Evolutionary conservation across 92 coral and sea anemone species (phyloP), one percentile per base, ranked within the genome.

Genomic region (Diadumene lineata): DNA sequence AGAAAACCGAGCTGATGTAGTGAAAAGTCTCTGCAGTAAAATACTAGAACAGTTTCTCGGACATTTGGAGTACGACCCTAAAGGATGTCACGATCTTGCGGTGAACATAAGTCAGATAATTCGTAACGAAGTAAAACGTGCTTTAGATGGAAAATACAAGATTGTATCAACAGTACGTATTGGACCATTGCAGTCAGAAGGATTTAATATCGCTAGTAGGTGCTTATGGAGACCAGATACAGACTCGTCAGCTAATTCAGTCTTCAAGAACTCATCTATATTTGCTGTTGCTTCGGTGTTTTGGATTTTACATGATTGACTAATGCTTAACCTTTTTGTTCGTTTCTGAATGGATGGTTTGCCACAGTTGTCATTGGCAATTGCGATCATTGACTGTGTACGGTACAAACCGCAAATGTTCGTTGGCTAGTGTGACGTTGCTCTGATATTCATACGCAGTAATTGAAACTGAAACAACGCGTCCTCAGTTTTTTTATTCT

Each of bases 231-330:
- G 74, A 48, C 89, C 89, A 7, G 66, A 77, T 34, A 78, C 74
- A 0, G 91, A 86, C 74, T 58, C 84, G 2, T 82, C 79, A 34
- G 84, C 81, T 3, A 84, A 85, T 19, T 87, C 90, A 17, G 76
- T 81, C 27, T 89, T 61, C 55, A 85, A 64, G 73, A 89, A 85
- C 68, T 81, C 83, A 10, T 74, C 88, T 1, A 58, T 89, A 51
- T 89, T 89, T 75, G 94, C 94, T 31, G 87, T 89, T 7, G 94
- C 90, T 17, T 85, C 83, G 34, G 87, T 89, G 34, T 89, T 89
- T 66, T 89, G 90, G 25, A 66, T 89, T 43, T 85, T 76, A 28
- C 63, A 76, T 26, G 94, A 89, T 60, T 89, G 74, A 63, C 24
- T n/a, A 44, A 24, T 21, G 48, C 22, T 66, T 2, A 2, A 16